Evolutionary conservation across 1,140 invertebrate genomes (phyloP).

Genomic region (Vanessa tameamea): DNA sequence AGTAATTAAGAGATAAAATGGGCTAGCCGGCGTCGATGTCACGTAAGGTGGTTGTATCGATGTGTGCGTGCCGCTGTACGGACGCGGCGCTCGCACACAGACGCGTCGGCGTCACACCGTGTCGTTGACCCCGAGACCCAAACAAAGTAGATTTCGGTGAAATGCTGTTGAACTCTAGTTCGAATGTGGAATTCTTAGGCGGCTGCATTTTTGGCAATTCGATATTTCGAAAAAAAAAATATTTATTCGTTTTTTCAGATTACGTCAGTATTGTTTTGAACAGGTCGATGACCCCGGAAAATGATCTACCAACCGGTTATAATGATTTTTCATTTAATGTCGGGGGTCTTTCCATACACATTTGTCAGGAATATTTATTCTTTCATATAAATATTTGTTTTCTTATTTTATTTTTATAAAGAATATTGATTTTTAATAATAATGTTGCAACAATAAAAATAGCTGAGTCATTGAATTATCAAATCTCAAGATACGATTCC

Average conservation of each 20-base stretch:
- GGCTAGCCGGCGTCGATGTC: constrained; percentile 37
- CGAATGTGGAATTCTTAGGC: constrained; percentile 57
- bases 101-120: constrained; percentile 58
- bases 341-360: too few species aligned
- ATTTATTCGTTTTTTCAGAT: constrained; percentile 21
- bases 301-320: constrained; percentile 1
- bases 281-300: constrained; percentile 45
- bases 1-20: constrained; percentile 71
- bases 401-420: too few species aligned
- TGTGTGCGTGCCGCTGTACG: constrained; percentile 63
- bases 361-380: too few species aligned
- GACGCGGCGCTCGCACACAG: constrained; percentile 64
- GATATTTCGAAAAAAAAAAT: constrained; percentile 40
- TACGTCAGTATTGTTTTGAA: constrained; percentile 36
- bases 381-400: too few species aligned
- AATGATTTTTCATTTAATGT: background rate
- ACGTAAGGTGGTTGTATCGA: constrained; percentile 41
- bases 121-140: constrained; percentile 75
- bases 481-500: too few species aligned
- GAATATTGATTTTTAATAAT: too few species aligned
- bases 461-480: too few species aligned
- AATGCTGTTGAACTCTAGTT: constrained; percentile 78
- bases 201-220: constrained; percentile 60
- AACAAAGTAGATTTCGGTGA: constrained; percentile 80
- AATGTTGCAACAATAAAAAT: too few species aligned